phyloP scores from a whole-genome alignment of 2,797 vertebrate genomes.

The Danio tinwini region DNA sequence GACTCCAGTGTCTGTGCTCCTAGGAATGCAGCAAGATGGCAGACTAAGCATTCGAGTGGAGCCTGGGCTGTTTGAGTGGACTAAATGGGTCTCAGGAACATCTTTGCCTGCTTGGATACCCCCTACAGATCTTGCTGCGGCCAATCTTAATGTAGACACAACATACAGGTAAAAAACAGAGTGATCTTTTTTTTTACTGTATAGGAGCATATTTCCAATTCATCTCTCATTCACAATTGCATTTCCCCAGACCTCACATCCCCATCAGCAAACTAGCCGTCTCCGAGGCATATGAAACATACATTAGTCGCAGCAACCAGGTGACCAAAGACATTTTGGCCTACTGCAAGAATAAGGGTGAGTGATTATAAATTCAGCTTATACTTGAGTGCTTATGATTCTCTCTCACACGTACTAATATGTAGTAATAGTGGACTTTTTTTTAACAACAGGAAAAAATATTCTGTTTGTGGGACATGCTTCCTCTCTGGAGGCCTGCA shows the following conservation, averaged over 20 bases:
- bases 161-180: conserved; percentile 91
- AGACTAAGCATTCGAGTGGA: conserved; percentile 93
- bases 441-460: conserved; percentile 86
- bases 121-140: conserved; percentile 85
- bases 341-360: conserved; percentile 93
- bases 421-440: conserved; percentile 23
- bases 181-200: neutral
- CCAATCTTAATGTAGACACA: conserved; percentile 93
- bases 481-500: conserved; percentile 96
- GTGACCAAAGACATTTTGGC: conserved; percentile 94
- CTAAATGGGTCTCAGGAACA: conserved; percentile 95
- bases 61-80: conserved; percentile 97
- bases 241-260: conserved; percentile 89
- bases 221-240: neutral
- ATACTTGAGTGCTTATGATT: neutral
- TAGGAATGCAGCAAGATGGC: conserved; percentile 94
- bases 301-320: conserved; percentile 96
- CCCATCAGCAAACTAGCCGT: conserved; percentile 89
- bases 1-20: neutral
- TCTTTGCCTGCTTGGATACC: conserved; percentile 91
- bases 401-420: neutral
- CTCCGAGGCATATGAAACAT: conserved; percentile 93
- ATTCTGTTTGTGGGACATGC: conserved; percentile 97
- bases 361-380: conserved; percentile 52
- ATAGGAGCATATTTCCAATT: neutral